Conservation (phyloP, 2,113 vertebrate species). For the Mustela nigripes region DNA sequence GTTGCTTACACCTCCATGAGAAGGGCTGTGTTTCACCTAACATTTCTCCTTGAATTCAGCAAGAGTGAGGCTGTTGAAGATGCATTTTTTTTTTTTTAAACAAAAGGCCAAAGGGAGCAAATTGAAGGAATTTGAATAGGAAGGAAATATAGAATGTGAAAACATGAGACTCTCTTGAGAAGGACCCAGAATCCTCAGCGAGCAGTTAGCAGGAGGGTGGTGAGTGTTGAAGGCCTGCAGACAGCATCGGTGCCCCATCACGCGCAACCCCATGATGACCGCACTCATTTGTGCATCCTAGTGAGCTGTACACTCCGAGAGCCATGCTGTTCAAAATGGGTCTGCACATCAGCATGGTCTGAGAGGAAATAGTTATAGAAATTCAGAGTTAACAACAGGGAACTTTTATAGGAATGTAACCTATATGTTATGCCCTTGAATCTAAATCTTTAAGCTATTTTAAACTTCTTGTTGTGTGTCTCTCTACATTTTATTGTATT, state of each 20-base stretch:
- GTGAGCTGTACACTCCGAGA: neutral
- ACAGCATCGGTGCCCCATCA: neutral
- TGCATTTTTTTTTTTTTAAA: conserved; percentile 62
- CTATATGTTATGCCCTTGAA: neutral
- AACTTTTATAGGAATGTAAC: neutral
- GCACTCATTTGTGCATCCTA: too few species aligned
- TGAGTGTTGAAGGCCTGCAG: neutral
- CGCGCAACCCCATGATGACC: too few species aligned
- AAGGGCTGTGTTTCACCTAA: neutral
- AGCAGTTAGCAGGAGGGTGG: neutral
- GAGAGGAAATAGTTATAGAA: neutral
- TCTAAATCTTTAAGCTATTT: neutral
- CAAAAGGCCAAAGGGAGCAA: neutral
- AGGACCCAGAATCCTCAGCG: neutral
- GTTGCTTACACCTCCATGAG: neutral
- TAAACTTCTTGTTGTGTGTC: neutral
- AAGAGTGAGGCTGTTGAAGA: neutral
- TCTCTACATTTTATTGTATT: neutral
- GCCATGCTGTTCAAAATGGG: fast-evolving
- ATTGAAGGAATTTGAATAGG: neutral
- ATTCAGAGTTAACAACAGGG: neutral
- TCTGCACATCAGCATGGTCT: too few species aligned
- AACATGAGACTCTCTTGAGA: neutral
- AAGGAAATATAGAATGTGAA: neutral
- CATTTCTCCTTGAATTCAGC: neutral